Conservation (phyloP, 2,797 vertebrate genomes). For the Poecilia wingei region DNA sequence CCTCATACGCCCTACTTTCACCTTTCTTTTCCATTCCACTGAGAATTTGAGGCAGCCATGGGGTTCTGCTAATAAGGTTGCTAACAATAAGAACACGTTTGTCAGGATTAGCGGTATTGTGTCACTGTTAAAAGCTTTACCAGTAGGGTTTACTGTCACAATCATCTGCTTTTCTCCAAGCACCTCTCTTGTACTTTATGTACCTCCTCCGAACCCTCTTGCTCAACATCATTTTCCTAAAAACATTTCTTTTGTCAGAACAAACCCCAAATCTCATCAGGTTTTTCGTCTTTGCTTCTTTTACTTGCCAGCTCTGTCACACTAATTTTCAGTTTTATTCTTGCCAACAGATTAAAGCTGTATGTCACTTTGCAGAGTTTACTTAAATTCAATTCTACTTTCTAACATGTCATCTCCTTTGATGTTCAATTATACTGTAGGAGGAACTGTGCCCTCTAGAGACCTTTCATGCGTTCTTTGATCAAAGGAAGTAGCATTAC, state of each 20-base stretch:
- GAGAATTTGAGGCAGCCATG: conserved; percentile 38
- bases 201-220: not conserved
- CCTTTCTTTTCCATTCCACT: conserved; percentile 50
- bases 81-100: conserved; percentile 53
- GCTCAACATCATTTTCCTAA: conserved; percentile 40
- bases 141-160: conserved; percentile 13
- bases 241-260: conserved; percentile 40
- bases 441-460: conserved; percentile 31
- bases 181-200: conserved; percentile 17
- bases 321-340: conserved; percentile 35
- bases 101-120: conserved; percentile 57
- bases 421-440: conserved; percentile 19
- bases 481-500: conserved; percentile 28
- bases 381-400: conserved; percentile 40
- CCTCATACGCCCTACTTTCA: conserved; percentile 51
- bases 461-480: conserved; percentile 36
- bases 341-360: conserved; percentile 39
- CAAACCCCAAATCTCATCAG: conserved; percentile 51
- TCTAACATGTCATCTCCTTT: conserved; percentile 27
- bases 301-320: conserved; percentile 14
- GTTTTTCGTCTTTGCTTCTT: conserved; percentile 31
- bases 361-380: conserved; percentile 27
- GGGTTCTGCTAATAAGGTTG: conserved; percentile 25
- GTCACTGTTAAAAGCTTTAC: conserved; percentile 43
- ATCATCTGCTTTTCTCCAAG: conserved; percentile 42